Evolutionary conservation across 2,113 vertebrate genomes (phyloP), one percentile per base, ranked within the genome.

Genomic region (Pterocles orientalis): DNA sequence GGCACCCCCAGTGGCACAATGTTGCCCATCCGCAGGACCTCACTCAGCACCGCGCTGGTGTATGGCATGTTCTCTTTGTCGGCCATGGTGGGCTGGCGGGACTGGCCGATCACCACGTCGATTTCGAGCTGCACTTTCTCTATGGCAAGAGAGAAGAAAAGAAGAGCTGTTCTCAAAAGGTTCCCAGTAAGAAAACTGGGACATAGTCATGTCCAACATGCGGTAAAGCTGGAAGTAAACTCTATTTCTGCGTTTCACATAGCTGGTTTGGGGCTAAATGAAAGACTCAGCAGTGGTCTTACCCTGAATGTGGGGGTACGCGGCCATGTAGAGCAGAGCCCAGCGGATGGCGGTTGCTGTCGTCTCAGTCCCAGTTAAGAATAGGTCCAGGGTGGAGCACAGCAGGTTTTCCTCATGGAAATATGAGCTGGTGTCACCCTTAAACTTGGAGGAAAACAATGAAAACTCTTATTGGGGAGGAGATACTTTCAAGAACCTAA

Each of bases 1-100:
- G 98, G 97, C 51, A 97, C 98, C 1, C 98, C 99, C 43, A 99
- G 72, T 0, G 99, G 99, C 57, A 99, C 43, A 3, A 99, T 90
- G 29, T 99, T 98, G 73, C 98, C 98, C 96, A 98, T 83, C 57
- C 99, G 97, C 94, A 98, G 98, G 68, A 99, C 97, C 96, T 99
- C 99, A 0, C 99, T 99, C 95, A 99, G 96, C 72, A 99, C 98
- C 0, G 98, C 98, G 0, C 98, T 97, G 39, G 98, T 99, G 93
- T 98, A 99, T 0, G 98, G 98, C 98, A 98, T 97, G 85, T 94
- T 93, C 70, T 97, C 91, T 91, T 95, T 98, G 97, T 99, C 98
- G 0, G 97, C 94, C 98, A 98, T 96, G 2, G 43, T n/a, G 23
- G 98, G 98, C 45, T 83, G 97, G 8, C 96, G 97, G 41, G 66